Evolutionary conservation across 2,888 invertebrate species (phyloP), one percentile per base, ranked within the genome.

Genomic region (Calameuta filiformis): DNA sequence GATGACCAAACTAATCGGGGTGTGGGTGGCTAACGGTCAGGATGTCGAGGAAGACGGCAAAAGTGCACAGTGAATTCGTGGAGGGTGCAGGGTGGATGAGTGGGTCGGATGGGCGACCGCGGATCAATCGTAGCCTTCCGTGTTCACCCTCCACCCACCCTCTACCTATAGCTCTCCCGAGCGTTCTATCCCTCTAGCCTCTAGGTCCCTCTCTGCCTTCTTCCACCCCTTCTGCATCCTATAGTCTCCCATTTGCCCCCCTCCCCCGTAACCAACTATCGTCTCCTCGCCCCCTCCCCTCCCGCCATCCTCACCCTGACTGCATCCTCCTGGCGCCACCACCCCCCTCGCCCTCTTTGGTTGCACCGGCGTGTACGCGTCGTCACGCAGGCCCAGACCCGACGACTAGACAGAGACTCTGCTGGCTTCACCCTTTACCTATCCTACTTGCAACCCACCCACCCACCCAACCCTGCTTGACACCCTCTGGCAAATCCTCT

Each of bases 171-270:
- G 87, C 78, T 78, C 83, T 84, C 87, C 81, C 56, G 78, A 78
- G 34, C 75, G 79, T 79, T 77, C 82, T 77, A 79, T 78, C 77
- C 79, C 89, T 86, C 88, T 88, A 86, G 82, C 85, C 90, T 90
- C 92, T 92, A 93, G 93, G 93, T 93, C 93, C 93, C 93, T 93
- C 93, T 93, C 92, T 93, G 93, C 93, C 92, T 92, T 90, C 92
- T 92, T 92, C 92, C 92, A 91, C 84, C 84, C 80, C 85, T 84
- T 81, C 85, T 83, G 85, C 84, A 92, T 92, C 92, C 92, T 83
- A 75, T 84, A 80, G 83, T 76, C 35, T 68, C 37, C 37, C 76
- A 79, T 73, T 33, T 3, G 33, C 11, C 0, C 35, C 35, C 11
- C 1, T 75, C 73, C 76, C 34, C 75, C 68, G 69, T 68, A 34